phyloP scores from a whole-genome alignment of 2,888 invertebrate genomes.

The Platycheirus rosarum region DNA sequence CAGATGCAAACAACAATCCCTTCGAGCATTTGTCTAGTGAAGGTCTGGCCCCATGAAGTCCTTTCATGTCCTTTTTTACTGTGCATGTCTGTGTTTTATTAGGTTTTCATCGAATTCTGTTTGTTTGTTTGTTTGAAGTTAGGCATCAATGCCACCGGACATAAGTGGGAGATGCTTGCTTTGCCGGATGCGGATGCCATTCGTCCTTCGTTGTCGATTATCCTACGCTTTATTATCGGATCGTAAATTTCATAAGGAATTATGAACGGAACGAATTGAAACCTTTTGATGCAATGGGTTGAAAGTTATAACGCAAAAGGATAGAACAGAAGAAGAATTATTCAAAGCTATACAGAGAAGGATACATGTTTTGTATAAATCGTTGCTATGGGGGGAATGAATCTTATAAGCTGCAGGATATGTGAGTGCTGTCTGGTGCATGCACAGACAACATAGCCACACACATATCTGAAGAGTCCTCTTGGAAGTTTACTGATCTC shows the following conservation, averaged over 20 bases:
- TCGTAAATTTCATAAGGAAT: conserved; percentile 67
- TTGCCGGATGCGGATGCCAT: background rate
- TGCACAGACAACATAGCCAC: background rate
- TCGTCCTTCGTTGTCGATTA: conserved; percentile 63
- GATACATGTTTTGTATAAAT: conserved; percentile 4
- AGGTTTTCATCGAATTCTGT: conserved; percentile 56
- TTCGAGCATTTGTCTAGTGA: conserved; percentile 40
- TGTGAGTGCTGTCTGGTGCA: background rate
- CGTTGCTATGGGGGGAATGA: conserved; percentile 47
- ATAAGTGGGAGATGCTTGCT: background rate
- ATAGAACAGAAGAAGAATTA: background rate
- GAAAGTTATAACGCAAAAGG: conserved; percentile 14
- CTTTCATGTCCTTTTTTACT: background rate
- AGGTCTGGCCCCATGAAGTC: conserved; percentile 44
- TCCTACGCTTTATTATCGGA: conserved; percentile 66
- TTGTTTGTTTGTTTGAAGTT: conserved; percentile 73
- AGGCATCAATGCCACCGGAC: conserved; percentile 61
- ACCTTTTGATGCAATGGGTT: conserved; percentile 32
- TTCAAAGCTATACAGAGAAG: background rate
- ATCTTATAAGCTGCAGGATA: background rate
- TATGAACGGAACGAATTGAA: conserved; percentile 57
- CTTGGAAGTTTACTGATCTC: conserved; percentile 70
- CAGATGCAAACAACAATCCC: background rate
- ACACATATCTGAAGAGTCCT: conserved; percentile 10
- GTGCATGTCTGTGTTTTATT: conserved; percentile 60